These are phyloP conservation scores for Eurois occulta DNA, from an alignment of 2,888 invertebrate genomes.

Conservation along the genomic window DNA sequence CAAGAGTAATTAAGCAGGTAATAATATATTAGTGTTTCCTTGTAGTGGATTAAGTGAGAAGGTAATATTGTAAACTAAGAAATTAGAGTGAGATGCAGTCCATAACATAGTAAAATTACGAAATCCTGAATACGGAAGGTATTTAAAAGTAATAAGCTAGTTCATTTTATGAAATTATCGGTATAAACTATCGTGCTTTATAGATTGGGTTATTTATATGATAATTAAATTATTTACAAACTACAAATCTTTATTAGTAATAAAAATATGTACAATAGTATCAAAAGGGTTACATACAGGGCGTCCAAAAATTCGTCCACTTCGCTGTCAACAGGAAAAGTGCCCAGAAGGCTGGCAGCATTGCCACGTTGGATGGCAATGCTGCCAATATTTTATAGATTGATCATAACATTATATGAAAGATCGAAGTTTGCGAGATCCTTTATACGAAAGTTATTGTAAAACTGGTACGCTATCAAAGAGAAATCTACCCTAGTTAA, in stretches of 20 bases:
- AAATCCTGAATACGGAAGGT: not conserved
- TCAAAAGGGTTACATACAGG: no score
- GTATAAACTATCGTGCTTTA: not conserved
- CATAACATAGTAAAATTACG: not conserved
- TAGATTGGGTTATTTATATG: no score
- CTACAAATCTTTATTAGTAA: no score
- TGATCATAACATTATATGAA: not conserved
- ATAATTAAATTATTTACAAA: no score
- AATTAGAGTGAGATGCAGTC: slow-evolving; percentile 2
- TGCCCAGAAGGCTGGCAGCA: no score
- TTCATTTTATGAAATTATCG: not conserved
- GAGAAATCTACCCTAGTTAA: not conserved
- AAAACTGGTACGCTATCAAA: not conserved
- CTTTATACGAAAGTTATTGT: not conserved
- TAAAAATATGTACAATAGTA: no score
- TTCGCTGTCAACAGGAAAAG: no score
- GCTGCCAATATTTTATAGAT: no score
- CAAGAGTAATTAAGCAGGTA: not conserved
- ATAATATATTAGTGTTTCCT: slow-evolving; percentile 32
- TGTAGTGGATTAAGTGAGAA: not conserved
- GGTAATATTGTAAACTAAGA: slow-evolving; percentile 4
- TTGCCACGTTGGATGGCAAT: no score
- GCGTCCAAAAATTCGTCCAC: no score
- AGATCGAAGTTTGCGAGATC: not conserved
- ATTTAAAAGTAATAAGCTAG: not conserved